Conservation (phyloP, 2,113 vertebrate genomes). For the Nothoprocta perdicaria region DNA sequence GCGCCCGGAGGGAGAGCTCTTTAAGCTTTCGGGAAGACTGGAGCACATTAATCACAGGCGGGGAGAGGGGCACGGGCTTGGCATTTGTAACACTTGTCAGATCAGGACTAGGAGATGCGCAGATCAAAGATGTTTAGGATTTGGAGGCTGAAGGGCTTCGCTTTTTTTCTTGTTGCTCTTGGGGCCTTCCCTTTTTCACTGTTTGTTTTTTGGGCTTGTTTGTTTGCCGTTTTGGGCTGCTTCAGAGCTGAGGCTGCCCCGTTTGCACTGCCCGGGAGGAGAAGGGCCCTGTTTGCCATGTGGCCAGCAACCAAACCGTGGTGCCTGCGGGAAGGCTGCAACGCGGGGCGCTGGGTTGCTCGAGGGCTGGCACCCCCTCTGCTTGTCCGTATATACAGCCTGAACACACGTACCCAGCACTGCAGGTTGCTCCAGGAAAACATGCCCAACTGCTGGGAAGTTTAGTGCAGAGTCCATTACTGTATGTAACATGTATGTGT, state of each 20-base stretch:
- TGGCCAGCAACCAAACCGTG: not conserved
- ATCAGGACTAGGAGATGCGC: constrained; percentile 46
- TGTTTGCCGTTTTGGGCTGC: not conserved
- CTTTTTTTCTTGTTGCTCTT: not conserved
- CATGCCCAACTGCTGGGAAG: not conserved
- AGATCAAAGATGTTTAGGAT: constrained; percentile 54
- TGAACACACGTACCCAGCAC: not conserved
- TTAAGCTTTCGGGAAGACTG: constrained; percentile 64
- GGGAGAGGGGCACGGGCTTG: constrained; percentile 22
- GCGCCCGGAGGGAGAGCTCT: constrained; percentile 77
- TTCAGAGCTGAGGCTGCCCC: not conserved
- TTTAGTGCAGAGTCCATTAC: not conserved
- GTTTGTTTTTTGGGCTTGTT: not conserved
- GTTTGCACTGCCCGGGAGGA: not conserved
- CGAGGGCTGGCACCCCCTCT: too few species aligned
- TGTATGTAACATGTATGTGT: not conserved
- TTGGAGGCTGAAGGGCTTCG: constrained; percentile 8
- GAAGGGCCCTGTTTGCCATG: not conserved
- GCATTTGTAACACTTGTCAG: constrained; percentile 72
- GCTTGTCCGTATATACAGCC: not conserved
- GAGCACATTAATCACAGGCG: constrained; percentile 71
- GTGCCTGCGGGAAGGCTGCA: not conserved
- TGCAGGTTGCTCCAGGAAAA: not conserved
- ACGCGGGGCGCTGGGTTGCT: not conserved
- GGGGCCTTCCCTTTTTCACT: not conserved